Evolutionary conservation across 2,113 vertebrate genomes (phyloP).

Genomic region (Nanorana parkeri): DNA sequence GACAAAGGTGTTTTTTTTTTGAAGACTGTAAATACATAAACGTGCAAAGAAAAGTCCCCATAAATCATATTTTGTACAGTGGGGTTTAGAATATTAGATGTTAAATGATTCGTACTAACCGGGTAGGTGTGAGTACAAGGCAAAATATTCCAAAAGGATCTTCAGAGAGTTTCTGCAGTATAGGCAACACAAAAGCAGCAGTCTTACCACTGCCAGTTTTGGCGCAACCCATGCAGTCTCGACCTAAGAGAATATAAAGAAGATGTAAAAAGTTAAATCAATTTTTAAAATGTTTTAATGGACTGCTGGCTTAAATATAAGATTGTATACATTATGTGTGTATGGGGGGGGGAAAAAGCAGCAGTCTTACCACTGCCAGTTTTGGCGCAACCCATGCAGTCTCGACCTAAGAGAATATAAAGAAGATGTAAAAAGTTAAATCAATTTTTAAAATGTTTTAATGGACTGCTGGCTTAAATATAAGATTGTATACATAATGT

Average conservation of each 20-base stretch:
- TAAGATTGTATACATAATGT: too few species aligned
- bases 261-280: background rate
- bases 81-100: too few species aligned
- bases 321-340: too few species aligned
- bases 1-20: too few species aligned
- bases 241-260: slow-evolving; percentile 69
- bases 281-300: too few species aligned
- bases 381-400: slow-evolving; percentile 93
- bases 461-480: too few species aligned
- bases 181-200: slow-evolving; percentile 89
- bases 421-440: background rate
- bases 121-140: slow-evolving; percentile 90
- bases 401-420: slow-evolving; percentile 74
- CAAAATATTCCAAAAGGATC: slow-evolving; percentile 97
- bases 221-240: slow-evolving; percentile 92
- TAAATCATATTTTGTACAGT: too few species aligned
- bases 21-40: too few species aligned
- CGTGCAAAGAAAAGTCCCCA: too few species aligned
- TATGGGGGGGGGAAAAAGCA: too few species aligned
- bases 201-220: slow-evolving; percentile 97
- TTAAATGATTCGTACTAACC: slow-evolving; percentile 68
- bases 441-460: too few species aligned
- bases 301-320: too few species aligned
- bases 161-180: slow-evolving; percentile 90
- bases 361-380: slow-evolving; percentile 96